phyloP scores from a whole-genome alignment of 23 tunicate genomes.

The Trididemnum clinides region DNA sequence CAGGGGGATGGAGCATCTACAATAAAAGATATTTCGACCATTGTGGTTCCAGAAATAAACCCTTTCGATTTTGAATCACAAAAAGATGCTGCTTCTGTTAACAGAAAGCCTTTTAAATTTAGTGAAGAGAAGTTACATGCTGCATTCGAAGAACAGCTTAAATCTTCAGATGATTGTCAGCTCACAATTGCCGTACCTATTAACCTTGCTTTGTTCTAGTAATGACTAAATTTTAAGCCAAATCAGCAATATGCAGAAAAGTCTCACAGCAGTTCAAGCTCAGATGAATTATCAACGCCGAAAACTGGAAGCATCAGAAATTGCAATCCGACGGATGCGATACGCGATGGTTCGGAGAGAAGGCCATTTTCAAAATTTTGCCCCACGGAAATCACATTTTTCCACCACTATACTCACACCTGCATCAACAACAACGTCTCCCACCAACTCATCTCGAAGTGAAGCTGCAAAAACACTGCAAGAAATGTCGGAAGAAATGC shows the following conservation, averaged over 20 bases:
- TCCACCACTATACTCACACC: neutral
- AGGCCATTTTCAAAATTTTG: neutral
- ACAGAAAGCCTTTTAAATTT: no score
- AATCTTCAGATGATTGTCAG: no score
- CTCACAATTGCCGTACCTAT: no score
- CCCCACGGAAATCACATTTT: neutral
- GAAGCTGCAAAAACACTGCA: neutral
- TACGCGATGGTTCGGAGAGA: neutral
- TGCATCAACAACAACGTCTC: neutral
- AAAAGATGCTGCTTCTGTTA: no score
- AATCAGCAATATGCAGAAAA: neutral
- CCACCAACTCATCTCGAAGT: neutral
- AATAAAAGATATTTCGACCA: no score
- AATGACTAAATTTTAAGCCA: neutral
- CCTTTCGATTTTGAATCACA: no score
- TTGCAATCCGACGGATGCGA: neutral
- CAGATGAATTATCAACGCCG: conserved; percentile 16
- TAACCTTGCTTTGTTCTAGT: no score
- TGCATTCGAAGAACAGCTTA: no score
- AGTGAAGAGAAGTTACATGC: no score
- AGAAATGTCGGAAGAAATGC: conserved; percentile 23
- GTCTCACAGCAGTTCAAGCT: neutral
- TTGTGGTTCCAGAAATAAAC: no score
- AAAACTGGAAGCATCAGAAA: conserved; percentile 11
- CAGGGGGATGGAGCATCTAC: no score